These are phyloP conservation scores for Podocnemis expansa DNA, from an alignment of 2,113 vertebrate species.

Conservation along the genomic window DNA sequence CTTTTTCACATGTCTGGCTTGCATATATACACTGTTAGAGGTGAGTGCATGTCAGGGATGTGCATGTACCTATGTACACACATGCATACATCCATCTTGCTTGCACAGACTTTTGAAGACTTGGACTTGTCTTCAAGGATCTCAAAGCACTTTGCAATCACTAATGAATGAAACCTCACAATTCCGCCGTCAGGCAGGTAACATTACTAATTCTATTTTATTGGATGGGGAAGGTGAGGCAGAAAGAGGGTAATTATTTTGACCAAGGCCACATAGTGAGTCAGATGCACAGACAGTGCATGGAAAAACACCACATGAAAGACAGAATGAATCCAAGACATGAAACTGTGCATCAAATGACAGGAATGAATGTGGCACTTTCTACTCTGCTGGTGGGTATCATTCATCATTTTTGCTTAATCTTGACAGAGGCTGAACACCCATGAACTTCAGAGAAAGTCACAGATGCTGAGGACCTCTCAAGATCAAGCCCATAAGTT, in stretches of 20 bases:
- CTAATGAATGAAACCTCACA: not conserved
- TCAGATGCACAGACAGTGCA: accelerated
- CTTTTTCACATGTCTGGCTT: constrained; percentile 32
- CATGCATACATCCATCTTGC: not conserved
- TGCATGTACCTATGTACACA: constrained; percentile 3
- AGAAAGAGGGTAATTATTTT: not conserved
- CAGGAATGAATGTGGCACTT: not conserved
- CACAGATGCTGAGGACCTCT: not conserved
- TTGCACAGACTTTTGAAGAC: not conserved
- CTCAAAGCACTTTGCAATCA: not conserved
- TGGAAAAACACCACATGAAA: not conserved
- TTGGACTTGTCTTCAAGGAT: not conserved
- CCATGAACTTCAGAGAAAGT: not conserved
- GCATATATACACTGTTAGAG: constrained; percentile 52
- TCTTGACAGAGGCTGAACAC: not conserved
- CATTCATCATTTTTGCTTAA: not conserved
- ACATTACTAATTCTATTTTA: not conserved
- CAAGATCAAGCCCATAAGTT: not conserved
- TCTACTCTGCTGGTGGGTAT: accelerated
- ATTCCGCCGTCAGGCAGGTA: not conserved
- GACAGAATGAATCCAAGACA: not conserved
- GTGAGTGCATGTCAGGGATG: not conserved
- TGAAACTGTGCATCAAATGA: accelerated
- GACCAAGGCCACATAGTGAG: not conserved
- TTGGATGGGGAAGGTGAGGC: not conserved